Evolutionary conservation across 2,797 vertebrate genomes (phyloP).

Genomic region (Anas bernieri): DNA sequence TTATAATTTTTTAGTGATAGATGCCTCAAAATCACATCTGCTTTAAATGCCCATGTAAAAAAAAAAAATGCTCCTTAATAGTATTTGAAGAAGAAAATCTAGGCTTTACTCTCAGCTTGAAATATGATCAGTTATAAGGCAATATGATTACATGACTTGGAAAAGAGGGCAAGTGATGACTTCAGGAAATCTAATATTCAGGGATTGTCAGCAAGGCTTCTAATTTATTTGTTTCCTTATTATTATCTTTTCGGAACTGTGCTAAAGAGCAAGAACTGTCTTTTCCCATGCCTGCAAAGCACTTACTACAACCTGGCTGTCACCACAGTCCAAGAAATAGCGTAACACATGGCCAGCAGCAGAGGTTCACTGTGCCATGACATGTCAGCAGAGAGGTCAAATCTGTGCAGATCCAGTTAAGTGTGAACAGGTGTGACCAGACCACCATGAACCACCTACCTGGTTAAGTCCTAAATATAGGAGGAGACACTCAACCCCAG

Average conservation of each 20-base stretch:
- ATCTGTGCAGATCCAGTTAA: slow-evolving; percentile 47
- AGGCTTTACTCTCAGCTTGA: background rate
- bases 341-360: slow-evolving; percentile 24
- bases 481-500: background rate
- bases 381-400: slow-evolving; percentile 35
- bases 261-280: background rate
- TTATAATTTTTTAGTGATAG: background rate
- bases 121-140: background rate
- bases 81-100: background rate
- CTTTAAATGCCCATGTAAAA: background rate
- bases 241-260: background rate
- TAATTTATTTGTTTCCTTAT: background rate
- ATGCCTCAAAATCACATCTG: background rate
- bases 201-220: background rate
- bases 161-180: background rate
- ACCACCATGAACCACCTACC: slow-evolving; percentile 46
- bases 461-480: background rate
- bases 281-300: background rate
- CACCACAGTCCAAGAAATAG: slow-evolving; percentile 11
- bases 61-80: too few species aligned
- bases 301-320: background rate
- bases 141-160: background rate
- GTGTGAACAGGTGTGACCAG: slow-evolving; percentile 50
- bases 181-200: background rate
- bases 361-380: background rate